Base-by-base conservation (phyloP, 2,888 invertebrate genomes). In the Meiosimyza platycephala region DNA sequence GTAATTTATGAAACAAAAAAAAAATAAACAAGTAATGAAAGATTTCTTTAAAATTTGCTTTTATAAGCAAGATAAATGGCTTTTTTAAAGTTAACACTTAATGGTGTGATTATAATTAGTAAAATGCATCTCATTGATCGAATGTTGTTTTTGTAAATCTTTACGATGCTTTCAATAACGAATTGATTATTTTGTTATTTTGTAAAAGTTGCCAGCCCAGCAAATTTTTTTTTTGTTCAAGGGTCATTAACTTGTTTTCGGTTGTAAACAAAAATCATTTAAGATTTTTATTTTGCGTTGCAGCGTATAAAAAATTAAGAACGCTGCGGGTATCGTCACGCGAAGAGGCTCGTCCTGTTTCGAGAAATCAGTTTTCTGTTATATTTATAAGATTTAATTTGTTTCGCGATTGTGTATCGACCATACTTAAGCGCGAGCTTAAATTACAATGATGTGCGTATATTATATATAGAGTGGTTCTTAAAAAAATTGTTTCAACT, bases 201-300 rank as follows among this genome's bases (percentile, higher is more conserved):
- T 12, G 57, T 15, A 12, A 22, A 57, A 57, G 22, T 13, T 57
- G 57, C 28, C 28, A 2, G 28, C 28, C 5, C 28, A 15, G 57
- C 57, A 16, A 57, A 18, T 40, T 6, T 40, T 6, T 40, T 40
- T 7, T 40, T 40, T 40, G 28, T 57, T 57, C 6, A 57, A 18
- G 11, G 57, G 16, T 62, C 60, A 62, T 62, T 62, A n/a, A 33
- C 60, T 57, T 57, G 22, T 57, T 57, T 57, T 40, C 40, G 40
- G 57, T 22, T 18, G 22, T 55, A 28, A 15, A 28, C 28, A 57
- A 57, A 57, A 15, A 15, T 28, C 57, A 57, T 57, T 57, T 18
- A 57, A 28, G 12, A 13, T 18, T 57, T 28, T 57, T 57, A 12
- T 57, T 18, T 15, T 57, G 57, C 57, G 22, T 28, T 4, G 22